These are phyloP conservation scores for Hydroisotoma schaefferi DNA, from an alignment of 2,888 invertebrate genomes.

Conservation along the genomic window DNA sequence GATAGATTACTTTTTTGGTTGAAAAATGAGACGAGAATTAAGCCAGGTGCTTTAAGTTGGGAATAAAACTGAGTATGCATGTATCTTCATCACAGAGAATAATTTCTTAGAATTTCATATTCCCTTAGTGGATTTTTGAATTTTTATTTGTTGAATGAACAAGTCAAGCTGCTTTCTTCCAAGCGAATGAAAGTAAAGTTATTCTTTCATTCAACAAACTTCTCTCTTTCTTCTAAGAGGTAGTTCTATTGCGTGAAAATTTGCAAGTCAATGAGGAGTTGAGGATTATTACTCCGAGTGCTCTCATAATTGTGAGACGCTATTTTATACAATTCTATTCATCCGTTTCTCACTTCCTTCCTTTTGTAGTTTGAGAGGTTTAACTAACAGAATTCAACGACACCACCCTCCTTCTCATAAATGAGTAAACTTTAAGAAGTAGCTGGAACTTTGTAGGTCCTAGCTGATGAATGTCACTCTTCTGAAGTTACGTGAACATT, in stretches of 20 bases:
- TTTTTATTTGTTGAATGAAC: slow-evolving; percentile 4
- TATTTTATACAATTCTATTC: slow-evolving; percentile 6
- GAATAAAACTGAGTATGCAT: background rate
- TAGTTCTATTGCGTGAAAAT: no score
- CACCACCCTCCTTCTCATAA: background rate
- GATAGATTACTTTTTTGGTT: background rate
- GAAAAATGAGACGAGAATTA: background rate
- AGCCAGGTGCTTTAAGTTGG: background rate
- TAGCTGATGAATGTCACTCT: no score
- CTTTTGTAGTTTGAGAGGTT: slow-evolving; percentile 1
- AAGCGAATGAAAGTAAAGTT: slow-evolving; percentile 26
- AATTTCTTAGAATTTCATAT: background rate
- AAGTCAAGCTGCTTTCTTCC: slow-evolving; percentile 7
- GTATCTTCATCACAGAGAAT: background rate
- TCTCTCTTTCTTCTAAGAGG: slow-evolving; percentile 37
- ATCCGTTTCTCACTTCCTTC: slow-evolving; percentile 6
- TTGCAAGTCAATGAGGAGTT: slow-evolving; percentile 46
- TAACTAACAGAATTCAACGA: slow-evolving; percentile 1
- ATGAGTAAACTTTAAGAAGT: background rate
- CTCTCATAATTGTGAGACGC: slow-evolving; percentile 32
- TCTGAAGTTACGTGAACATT: no score
- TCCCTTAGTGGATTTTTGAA: slow-evolving; percentile 1
- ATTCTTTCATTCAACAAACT: background rate
- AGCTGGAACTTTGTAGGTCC: background rate
- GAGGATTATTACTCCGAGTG: slow-evolving; percentile 42